These are phyloP conservation scores for Pleuronectes platessa DNA, from an alignment of 2,113 vertebrate genomes.

Conservation along the genomic window DNA sequence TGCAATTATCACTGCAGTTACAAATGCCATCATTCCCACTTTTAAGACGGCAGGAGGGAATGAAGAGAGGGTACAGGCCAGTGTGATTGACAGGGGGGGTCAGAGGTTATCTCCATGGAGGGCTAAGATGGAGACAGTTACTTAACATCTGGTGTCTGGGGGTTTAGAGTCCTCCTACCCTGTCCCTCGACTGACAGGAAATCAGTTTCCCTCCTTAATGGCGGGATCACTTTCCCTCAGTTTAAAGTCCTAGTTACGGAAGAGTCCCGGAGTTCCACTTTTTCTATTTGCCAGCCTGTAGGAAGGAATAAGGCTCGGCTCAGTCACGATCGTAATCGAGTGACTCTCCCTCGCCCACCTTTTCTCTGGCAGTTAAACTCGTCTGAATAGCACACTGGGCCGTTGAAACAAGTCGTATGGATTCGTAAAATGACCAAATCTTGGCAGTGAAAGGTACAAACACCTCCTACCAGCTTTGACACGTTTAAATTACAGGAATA, in stretches of 20 bases:
- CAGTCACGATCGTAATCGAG: conserved; percentile 10
- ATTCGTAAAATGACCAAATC: conserved; percentile 24
- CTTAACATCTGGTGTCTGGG: conserved; percentile 23
- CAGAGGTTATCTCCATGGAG: conserved; percentile 23
- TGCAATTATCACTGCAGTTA: conserved; percentile 24
- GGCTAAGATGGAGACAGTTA: conserved; percentile 18
- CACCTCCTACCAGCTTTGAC: background rate
- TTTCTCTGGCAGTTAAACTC: conserved; percentile 5
- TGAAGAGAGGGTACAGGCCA: background rate
- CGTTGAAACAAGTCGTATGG: conserved; percentile 9
- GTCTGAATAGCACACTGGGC: background rate
- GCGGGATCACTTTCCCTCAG: too few species aligned
- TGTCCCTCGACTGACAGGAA: background rate
- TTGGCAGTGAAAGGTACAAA: conserved; percentile 19
- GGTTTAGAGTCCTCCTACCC: background rate
- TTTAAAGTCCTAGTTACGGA: conserved; percentile 25
- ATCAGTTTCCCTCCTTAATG: background rate
- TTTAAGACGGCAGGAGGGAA: conserved; percentile 11
- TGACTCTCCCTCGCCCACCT: background rate
- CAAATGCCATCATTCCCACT: conserved; percentile 18
- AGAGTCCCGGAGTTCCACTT: background rate
- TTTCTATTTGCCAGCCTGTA: background rate
- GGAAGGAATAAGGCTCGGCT: background rate
- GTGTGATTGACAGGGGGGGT: conserved; percentile 10
- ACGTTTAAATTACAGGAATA: conserved; percentile 11